Evolutionary conservation across 2,888 invertebrate genomes (phyloP), one percentile per base, ranked within the genome.

Genomic region (Coenonympha glycerion): DNA sequence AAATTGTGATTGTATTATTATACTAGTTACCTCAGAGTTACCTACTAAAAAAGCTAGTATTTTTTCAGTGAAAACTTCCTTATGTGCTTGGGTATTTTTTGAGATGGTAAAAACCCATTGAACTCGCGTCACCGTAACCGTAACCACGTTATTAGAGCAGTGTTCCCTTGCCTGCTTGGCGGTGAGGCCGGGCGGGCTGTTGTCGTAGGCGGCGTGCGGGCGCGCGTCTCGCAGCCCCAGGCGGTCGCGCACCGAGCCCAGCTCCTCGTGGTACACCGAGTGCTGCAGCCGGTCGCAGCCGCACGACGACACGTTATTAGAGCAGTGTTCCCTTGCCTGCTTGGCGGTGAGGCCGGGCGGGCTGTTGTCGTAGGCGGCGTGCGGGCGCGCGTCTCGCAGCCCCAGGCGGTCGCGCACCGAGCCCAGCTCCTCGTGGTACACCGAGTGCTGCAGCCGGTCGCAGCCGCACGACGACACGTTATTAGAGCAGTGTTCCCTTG

Each of bases 211-310:
- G 74, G 80, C 73, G 74, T 84, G 63, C 55, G 73, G 55, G 39
- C 75, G 62, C 41, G 90, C 82, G 53, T 91, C 90, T 44, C 92
- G 88, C 60, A 93, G 89, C 6, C 93, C 93, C 37, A 93, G 88
- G 8, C 93, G 86, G 65, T 92, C 92, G 41, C 92, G 88, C 50
- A 93, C 93, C 53, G 93, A 93, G 62, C 93, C 92, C 88, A 94
- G 90, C 87, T 95, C 95, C 76, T 94, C 94, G 76, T 95, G 95
- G 79, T 92, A 94, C 58, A 97, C 92, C 67, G 96, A 96, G 85
- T 98, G 98, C 52, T 91, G 90, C 67, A 97, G 94, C 42, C 96
- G 90, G 22, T 95, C 92, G 81, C 97, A 98, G n/a, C n/a, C n/a
- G n/a, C n/a, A n/a, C n/a, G n/a, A n/a, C n/a, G n/a, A n/a, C n/a